These are phyloP conservation scores for Pogonomyrmex californicus DNA, from an alignment of 1,140 invertebrate genomes.

Conservation along the genomic window DNA sequence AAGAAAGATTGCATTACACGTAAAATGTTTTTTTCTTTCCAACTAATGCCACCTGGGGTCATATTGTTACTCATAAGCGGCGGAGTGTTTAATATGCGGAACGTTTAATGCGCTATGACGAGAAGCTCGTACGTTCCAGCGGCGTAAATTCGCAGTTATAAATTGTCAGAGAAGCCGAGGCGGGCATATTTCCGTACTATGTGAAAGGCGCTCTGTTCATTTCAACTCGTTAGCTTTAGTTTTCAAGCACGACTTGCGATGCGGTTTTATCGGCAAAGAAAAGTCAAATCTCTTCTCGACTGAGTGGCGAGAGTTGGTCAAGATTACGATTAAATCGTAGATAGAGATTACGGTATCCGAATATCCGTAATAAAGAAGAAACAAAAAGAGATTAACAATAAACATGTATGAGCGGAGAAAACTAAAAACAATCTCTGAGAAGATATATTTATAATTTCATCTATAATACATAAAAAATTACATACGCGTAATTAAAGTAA, in stretches of 20 bases:
- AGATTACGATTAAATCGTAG: background rate
- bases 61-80: slow-evolving; percentile 59
- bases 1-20: slow-evolving; percentile 28
- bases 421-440: background rate
- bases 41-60: slow-evolving; percentile 39
- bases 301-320: background rate
- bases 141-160: slow-evolving; percentile 58
- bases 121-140: slow-evolving; percentile 50
- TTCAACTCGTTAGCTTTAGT: slow-evolving; percentile 34
- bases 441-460: background rate
- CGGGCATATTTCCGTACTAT: slow-evolving; percentile 43
- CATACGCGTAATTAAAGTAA: background rate
- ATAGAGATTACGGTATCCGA: background rate
- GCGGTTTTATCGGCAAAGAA: background rate
- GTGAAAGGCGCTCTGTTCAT: slow-evolving; percentile 52
- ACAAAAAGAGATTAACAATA: background rate
- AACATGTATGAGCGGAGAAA: background rate
- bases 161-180: slow-evolving; percentile 34
- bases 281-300: slow-evolving; percentile 3
- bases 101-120: slow-evolving; percentile 61
- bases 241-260: slow-evolving; percentile 38
- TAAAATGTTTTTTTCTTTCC: slow-evolving; percentile 38
- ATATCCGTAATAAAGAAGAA: background rate
- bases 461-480: background rate
- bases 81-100: slow-evolving; percentile 53